Evolutionary conservation across 2,113 vertebrate species (phyloP).

Genomic region (Athene cunicularia): DNA sequence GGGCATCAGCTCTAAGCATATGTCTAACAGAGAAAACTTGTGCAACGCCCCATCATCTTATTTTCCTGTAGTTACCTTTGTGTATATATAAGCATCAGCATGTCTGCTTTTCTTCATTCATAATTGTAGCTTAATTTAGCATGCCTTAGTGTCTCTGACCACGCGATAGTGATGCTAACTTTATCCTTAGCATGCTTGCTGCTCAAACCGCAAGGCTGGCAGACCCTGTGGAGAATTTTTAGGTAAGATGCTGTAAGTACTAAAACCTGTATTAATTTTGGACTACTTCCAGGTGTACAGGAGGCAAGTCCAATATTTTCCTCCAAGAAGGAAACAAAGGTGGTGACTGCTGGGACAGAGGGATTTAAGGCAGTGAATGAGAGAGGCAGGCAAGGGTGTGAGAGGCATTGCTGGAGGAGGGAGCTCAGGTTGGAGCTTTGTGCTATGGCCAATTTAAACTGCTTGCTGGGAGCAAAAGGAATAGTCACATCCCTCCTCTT

Average conservation of each 20-base stretch:
- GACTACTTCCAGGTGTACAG: background rate
- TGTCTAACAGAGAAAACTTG: background rate
- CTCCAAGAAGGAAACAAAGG: background rate
- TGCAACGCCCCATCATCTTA: background rate
- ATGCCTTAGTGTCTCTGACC: background rate
- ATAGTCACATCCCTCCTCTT: no score
- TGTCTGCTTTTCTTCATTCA: background rate
- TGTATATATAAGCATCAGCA: background rate
- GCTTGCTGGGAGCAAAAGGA: background rate
- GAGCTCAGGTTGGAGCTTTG: background rate
- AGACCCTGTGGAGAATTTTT: background rate
- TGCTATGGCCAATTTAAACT: background rate
- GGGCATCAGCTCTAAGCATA: background rate
- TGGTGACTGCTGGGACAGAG: background rate
- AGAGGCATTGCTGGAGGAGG: accelerated
- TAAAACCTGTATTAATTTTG: background rate
- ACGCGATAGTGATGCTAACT: background rate
- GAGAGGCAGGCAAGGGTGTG: background rate
- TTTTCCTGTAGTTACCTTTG: background rate
- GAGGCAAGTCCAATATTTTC: background rate
- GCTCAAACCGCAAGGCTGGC: background rate
- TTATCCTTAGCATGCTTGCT: background rate
- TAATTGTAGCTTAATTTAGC: background rate
- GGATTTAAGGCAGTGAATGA: background rate
- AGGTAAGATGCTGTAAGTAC: background rate